These are phyloP conservation scores for Orchesellides sinensis DNA, from an alignment of 2,888 invertebrate genomes.

Conservation along the genomic window DNA sequence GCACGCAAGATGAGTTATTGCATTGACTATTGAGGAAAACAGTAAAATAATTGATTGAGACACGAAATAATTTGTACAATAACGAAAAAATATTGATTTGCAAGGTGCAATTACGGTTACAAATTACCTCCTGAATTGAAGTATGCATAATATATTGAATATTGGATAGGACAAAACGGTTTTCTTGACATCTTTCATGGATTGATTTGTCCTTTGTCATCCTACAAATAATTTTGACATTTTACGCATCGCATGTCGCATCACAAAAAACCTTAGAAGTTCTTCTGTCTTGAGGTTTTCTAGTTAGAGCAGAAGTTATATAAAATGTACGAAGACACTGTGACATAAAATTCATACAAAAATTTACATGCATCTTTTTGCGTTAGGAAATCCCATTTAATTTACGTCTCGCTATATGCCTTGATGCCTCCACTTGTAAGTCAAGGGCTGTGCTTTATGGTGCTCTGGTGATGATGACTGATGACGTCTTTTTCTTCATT, in stretches of 20 bases:
- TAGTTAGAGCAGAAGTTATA: too few species aligned
- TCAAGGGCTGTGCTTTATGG: constrained; percentile 50
- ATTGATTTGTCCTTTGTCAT: neutral
- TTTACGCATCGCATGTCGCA: constrained; percentile 6
- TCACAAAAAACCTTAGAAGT: neutral
- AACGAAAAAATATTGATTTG: too few species aligned
- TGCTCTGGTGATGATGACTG: neutral
- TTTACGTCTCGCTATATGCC: neutral
- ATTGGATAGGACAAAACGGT: too few species aligned
- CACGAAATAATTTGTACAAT: neutral
- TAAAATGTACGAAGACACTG: neutral
- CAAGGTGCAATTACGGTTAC: too few species aligned
- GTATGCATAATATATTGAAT: too few species aligned
- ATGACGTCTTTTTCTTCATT: neutral
- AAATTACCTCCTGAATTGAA: too few species aligned
- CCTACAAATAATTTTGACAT: neutral
- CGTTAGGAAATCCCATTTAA: constrained; percentile 25
- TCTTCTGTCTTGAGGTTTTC: constrained; percentile 8
- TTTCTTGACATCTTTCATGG: neutral
- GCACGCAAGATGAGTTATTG: too few species aligned
- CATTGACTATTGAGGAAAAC: too few species aligned
- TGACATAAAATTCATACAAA: neutral
- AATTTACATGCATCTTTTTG: neutral
- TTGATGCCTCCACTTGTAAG: constrained; percentile 19
- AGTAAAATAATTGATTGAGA: neutral